These are phyloP conservation scores for Cuculus canorus DNA, from an alignment of 2,797 vertebrate species.

Conservation along the genomic window DNA sequence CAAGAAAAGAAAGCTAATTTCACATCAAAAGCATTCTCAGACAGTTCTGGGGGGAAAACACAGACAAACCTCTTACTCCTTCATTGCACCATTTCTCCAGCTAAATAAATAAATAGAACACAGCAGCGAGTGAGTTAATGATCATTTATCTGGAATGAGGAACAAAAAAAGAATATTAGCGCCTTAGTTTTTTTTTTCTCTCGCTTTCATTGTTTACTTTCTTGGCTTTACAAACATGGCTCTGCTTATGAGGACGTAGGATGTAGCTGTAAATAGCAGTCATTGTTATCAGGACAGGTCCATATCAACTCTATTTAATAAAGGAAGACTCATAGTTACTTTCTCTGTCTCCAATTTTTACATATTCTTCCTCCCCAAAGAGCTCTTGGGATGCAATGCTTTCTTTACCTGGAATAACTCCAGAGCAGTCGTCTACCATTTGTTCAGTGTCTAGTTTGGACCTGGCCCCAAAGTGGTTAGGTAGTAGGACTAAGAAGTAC, in stretches of 20 bases:
- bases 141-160: neutral
- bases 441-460: neutral
- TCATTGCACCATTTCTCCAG: neutral
- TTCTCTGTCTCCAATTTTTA: neutral
- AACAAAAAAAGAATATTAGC: neutral
- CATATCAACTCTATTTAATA: neutral
- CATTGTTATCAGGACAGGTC: neutral
- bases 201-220: neutral
- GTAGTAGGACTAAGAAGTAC: neutral
- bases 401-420: conserved; percentile 12
- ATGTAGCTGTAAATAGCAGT: neutral
- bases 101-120: neutral
- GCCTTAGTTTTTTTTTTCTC: neutral
- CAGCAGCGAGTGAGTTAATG: neutral
- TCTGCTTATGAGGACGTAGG: neutral
- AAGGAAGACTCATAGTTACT: neutral
- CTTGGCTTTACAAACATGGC: neutral
- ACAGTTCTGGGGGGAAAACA: neutral
- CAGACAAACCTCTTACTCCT: neutral
- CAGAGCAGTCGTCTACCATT: neutral
- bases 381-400: neutral
- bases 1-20: neutral
- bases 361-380: neutral
- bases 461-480: neutral
- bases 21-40: neutral